Conservation (phyloP, 2,888 invertebrate species). For the Acheta domesticus region DNA sequence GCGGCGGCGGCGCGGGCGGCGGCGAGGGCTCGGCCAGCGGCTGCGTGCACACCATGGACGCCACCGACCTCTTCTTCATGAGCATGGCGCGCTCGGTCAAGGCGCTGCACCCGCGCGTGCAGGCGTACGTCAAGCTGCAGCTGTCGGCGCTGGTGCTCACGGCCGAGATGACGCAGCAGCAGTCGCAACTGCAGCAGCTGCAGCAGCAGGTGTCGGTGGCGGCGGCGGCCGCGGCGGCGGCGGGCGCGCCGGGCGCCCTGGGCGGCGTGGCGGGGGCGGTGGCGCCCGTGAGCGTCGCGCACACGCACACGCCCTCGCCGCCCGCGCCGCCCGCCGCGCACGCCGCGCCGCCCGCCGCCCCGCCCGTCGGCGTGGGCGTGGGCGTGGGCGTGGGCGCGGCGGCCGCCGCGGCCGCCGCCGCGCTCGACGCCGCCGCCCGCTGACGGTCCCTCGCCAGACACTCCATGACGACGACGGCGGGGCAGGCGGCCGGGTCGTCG, state of each 20-base stretch:
- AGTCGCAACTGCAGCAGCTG: neutral
- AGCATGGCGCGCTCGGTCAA: neutral
- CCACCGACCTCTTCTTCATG: neutral
- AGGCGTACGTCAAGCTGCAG: slow-evolving; percentile 1
- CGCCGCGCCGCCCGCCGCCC: neutral
- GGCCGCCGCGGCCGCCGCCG: neutral
- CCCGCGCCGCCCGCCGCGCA: neutral
- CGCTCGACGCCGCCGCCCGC: neutral
- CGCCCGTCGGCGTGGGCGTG: neutral
- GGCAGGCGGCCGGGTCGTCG: neutral
- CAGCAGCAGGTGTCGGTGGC: slow-evolving; percentile 18
- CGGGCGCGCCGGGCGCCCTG: neutral
- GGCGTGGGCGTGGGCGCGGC: neutral
- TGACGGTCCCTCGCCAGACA: neutral
- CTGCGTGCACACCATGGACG: slow-evolving; percentile 18
- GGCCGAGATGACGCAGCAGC: neutral
- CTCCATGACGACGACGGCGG: neutral
- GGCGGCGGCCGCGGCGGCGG: slow-evolving; percentile 8
- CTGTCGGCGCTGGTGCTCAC: neutral
- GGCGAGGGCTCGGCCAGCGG: neutral
- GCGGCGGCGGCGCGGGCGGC: neutral
- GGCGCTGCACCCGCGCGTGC: neutral
- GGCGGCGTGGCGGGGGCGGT: neutral
- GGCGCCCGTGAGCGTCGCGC: neutral
- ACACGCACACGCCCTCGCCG: neutral